Base-by-base conservation (phyloP, 2,113 vertebrate species). In the Todiramphus chloris region DNA sequence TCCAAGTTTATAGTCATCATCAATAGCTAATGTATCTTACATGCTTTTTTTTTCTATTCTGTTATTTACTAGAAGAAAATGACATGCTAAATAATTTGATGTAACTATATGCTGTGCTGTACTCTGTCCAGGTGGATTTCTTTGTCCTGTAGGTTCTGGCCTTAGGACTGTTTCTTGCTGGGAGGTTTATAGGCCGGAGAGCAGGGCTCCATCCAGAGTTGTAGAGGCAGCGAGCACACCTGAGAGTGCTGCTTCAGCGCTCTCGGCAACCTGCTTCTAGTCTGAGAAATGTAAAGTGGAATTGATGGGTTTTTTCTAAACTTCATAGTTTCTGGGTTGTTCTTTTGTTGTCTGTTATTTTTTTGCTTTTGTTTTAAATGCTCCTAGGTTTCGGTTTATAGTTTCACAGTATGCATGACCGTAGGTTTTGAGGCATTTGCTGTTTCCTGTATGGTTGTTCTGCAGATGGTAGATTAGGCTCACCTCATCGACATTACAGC, bases 71-170 rank as follows among this genome's bases (percentile, higher is more conserved):
- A 6, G 33, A 77, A 93, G 37, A 70, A 74, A 93, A 74, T 10
- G 55, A 46, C n/a, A 43, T 46, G 31, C 27, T 70, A 67, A 89
- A 55, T 94, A 93, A 70, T 81, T 39, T 28, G 63, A 12, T 2
- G 1, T 77, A 41, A 35, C 37, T 33, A 3, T 16, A 28, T 21
- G 55, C 78, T 39, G n/a, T 41, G 24, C 41, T 62, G 64, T 87
- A n/a, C 48, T 56, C 37, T 81, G 37, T 35, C 69, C 21, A 4
- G 56, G 66, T 74, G 56, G 73, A 25, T 91, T 89, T 84, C 77
- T 87, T 44, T 93, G 46, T 89, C 69, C 53, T 67, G 28, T 35
- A n/a, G 81, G 35, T 74, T 73, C 33, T 89, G 87, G 50, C 74
- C 56, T 46, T 41, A 56, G 33, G 69, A 46, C 43, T 1, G 1